phyloP scores from a whole-genome alignment of 2,797 vertebrate species.

The Botia almorhae region DNA sequence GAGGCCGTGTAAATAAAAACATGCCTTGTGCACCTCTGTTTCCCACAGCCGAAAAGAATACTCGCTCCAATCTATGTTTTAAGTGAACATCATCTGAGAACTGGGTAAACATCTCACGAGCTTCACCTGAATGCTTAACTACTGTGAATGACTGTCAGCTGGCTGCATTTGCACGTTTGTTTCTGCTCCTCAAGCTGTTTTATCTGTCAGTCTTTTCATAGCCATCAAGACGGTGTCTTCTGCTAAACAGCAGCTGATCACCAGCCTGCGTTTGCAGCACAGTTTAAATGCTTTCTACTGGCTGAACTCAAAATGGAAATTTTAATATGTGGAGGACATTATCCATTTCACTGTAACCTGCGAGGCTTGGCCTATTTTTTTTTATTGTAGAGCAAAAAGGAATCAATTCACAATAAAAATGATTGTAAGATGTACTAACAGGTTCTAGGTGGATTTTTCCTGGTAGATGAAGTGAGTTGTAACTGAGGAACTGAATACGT shows the following conservation, averaged over 20 bases:
- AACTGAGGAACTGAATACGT: background rate
- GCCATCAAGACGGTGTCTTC: constrained; percentile 30
- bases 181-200: constrained; percentile 43
- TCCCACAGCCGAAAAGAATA: background rate
- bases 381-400: background rate
- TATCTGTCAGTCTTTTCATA: constrained; percentile 41
- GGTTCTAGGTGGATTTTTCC: background rate
- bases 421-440: background rate
- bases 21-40: background rate
- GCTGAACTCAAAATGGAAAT: constrained; percentile 22
- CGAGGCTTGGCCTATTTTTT: background rate
- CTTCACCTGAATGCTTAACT: constrained; percentile 43
- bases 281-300: constrained; percentile 21
- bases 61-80: constrained; percentile 27
- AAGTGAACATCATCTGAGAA: constrained; percentile 35
- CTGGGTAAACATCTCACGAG: constrained; percentile 36
- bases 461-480: background rate
- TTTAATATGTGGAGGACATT: constrained; percentile 15
- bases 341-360: constrained; percentile 2
- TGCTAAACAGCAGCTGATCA: constrained; percentile 33
- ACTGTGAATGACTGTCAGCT: constrained; percentile 32
- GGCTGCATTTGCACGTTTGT: constrained; percentile 31
- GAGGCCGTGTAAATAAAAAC: constrained; percentile 29
- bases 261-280: background rate
- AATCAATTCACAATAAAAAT: constrained; percentile 27